Evolutionary conservation across 2,888 invertebrate species (phyloP), one percentile per base, ranked within the genome.

Genomic region (Lepidochrysops patricia): DNA sequence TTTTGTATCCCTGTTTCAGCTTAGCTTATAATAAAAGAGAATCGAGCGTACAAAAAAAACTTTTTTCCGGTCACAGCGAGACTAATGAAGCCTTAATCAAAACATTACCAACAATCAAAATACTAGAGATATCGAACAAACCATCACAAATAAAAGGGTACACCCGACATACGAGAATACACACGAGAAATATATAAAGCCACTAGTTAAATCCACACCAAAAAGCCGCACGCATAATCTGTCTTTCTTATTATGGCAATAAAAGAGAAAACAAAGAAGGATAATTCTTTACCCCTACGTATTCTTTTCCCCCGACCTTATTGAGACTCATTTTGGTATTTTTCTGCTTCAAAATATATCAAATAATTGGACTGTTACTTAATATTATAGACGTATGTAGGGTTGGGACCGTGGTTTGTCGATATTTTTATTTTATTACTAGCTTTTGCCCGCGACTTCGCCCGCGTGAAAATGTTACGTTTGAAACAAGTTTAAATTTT

Each of bases 161-260:
- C 43, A 15, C 15, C 15, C 15, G 29, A 29, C 29, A 29, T 29
- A 9, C n/a, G n/a, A n/a, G n/a, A n/a, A n/a, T 29, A 29, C 43
- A 23, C 19, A 12, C 19, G 19, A 4, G 19, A 19, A 23, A 43
- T 43, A 43, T 43, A 35, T 13, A 13, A 43, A 43, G 43, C 9
- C 23, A 43, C 9, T 19, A 9, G 43, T 43, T n/a, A 29, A 29
- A 43, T 23, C 43, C 9, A 43, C 19, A 43, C 12, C 19, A 43
- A 43, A 35, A 43, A 19, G 43, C 43, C 43, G 12, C 29, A 29
- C 43, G 43, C 9, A 50, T 50, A 50, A 50, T 25, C 50, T 50
- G 50, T 50, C 50, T 50, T 50, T 50, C n/a, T 50, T 50, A 50
- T 50, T 50, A 26, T 50, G 13, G 25, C 50, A 50, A 26, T 50